Evolutionary conservation across 2,888 invertebrate genomes (phyloP).

Genomic region (Suillia variegata): DNA sequence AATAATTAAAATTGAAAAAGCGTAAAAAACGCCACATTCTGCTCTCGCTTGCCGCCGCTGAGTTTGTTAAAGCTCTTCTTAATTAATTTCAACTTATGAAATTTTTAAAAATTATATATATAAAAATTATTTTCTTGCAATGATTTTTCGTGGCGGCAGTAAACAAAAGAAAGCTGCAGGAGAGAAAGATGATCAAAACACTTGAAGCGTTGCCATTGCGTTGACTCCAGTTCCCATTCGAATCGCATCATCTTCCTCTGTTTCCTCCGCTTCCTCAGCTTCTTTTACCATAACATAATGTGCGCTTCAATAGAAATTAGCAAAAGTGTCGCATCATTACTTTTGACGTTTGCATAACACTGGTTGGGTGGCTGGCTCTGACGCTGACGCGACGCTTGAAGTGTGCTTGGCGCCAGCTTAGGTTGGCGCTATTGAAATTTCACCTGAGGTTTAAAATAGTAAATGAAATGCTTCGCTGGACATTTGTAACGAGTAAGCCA

Average conservation of each 20-base stretch:
- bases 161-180: constrained; percentile 1
- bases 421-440: constrained; percentile 51
- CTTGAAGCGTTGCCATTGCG: constrained; percentile 17
- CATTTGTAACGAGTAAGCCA: too few species aligned
- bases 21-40: constrained; percentile 6
- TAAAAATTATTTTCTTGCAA: not conserved
- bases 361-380: not conserved
- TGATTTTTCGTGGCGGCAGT: not conserved
- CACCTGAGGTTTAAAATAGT: constrained; percentile 38
- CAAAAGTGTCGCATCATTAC: constrained; percentile 57
- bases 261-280: not conserved
- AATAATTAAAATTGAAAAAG: constrained; percentile 22
- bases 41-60: constrained; percentile 1
- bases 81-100: constrained; percentile 7
- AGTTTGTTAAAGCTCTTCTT: not conserved
- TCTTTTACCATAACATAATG: not conserved
- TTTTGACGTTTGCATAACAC: constrained; percentile 29
- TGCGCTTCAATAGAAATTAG: constrained; percentile 48
- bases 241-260: constrained; percentile 1
- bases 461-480: not conserved
- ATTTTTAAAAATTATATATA: too few species aligned
- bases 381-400: not conserved
- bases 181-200: not conserved
- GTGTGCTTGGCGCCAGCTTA: constrained; percentile 51
- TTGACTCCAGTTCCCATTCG: not conserved